Percentiles rank a stretch among this genome's conserved stretches.
Conservation (phyloP, 1,140 invertebrate species). For the Zaprionus capensis region DNA sequence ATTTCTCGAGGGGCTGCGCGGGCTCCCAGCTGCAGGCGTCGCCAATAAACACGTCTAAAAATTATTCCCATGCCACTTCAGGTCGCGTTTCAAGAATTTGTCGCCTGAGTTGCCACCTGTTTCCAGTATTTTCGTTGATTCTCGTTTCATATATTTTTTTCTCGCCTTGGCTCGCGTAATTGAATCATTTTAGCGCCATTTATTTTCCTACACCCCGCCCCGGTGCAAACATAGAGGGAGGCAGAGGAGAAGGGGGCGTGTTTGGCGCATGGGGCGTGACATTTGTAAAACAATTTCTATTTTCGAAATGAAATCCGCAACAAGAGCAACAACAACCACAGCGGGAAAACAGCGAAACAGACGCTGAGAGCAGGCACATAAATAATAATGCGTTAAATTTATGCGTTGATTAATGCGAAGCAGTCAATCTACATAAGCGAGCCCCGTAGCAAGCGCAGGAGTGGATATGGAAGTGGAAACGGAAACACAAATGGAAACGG, state of each 20-base stretch:
- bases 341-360: conserved; percentile 26
- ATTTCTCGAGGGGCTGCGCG: conserved; percentile 31
- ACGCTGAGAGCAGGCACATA: conserved; percentile 58
- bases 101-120: conserved; percentile 70
- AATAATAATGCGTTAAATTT: conserved; percentile 83
- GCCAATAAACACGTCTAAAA: conserved; percentile 79
- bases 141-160: conserved; percentile 21
- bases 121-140: conserved; percentile 42
- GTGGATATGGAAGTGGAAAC: conserved; percentile 8
- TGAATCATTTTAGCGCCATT: conserved; percentile 82
- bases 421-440: conserved; percentile 69
- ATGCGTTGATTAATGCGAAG: conserved; percentile 77
- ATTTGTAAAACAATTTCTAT: conserved; percentile 82
- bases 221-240: background rate
- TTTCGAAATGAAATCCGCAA: conserved; percentile 72
- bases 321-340: conserved; percentile 36
- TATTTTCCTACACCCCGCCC: conserved; percentile 61
- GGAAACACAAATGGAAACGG: conserved; percentile 6
- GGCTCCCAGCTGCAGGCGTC: conserved; percentile 56
- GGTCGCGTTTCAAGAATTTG: conserved; percentile 59
- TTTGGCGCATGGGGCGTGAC: conserved; percentile 52
- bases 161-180: conserved; percentile 59
- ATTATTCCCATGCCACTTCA: conserved; percentile 28
- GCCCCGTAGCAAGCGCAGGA: background rate
- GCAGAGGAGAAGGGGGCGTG: background rate